Percentiles rank a stretch among this genome's conserved stretches.
phyloP scores from a whole-genome alignment of 2,888 invertebrate species.

The Euspilapteryx auroguttella region DNA sequence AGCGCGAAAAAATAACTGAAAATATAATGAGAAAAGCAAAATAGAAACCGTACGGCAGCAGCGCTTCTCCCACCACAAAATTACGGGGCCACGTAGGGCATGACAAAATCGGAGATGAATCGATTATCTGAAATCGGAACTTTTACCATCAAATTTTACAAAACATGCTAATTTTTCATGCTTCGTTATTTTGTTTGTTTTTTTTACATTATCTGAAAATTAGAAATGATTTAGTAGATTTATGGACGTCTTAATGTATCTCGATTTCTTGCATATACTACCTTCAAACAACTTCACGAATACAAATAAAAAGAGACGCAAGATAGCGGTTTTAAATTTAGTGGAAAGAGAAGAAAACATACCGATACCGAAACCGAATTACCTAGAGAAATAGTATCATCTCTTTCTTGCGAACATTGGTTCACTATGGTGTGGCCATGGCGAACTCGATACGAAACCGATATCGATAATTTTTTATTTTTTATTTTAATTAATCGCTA shows the following conservation, averaged over 20 bases:
- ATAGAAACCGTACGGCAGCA: conserved; percentile 48
- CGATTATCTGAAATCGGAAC: too few species aligned
- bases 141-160: too few species aligned
- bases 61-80: conserved; percentile 37
- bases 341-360: conserved; percentile 24
- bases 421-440: too few species aligned
- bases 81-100: conserved; percentile 53
- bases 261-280: conserved; percentile 24
- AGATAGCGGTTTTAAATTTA: conserved; percentile 32
- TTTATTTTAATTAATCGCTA: too few species aligned
- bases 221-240: too few species aligned
- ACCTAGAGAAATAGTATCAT: too few species aligned
- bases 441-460: too few species aligned
- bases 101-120: conserved; percentile 26
- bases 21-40: conserved; percentile 49
- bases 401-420: too few species aligned
- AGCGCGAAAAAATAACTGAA: conserved; percentile 47
- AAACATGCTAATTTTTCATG: too few species aligned
- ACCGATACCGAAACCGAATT: conserved; percentile 13
- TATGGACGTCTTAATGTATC: conserved; percentile 11
- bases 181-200: conserved; percentile 7
- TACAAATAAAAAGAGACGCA: conserved; percentile 48
- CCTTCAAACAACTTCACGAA: conserved; percentile 33
- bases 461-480: too few species aligned
- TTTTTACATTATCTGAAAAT: conserved; percentile 2